A percentile compares a stretch with the other conserved stretches of the same genome.
Evolutionary conservation across 1,140 invertebrate species (phyloP).

Genomic region (Zophobas atratus): DNA sequence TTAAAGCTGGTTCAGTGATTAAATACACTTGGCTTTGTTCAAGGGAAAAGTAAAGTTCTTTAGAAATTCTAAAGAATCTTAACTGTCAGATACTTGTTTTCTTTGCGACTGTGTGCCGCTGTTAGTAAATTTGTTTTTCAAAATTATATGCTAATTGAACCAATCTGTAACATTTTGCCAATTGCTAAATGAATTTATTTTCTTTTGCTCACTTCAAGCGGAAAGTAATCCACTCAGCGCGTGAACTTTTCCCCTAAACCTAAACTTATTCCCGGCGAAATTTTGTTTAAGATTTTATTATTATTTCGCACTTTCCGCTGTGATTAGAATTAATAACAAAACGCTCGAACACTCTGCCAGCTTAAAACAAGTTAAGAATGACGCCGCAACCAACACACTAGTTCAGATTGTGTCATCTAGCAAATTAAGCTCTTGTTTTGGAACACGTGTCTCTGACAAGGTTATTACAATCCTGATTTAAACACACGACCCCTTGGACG

Average conservation of each 20-base stretch:
- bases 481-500: conserved; percentile 39
- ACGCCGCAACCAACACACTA: background rate
- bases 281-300: conserved; percentile 26
- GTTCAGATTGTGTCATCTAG: conserved; percentile 36
- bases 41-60: conserved; percentile 42
- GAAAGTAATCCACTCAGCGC: conserved; percentile 1
- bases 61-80: conserved; percentile 37
- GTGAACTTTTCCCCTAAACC: conserved; percentile 2
- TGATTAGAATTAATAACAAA: conserved; percentile 11
- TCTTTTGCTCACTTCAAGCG: conserved; percentile 6
- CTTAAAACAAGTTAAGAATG: background rate
- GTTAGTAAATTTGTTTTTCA: conserved; percentile 29
- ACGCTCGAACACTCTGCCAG: background rate
- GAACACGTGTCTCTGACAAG: conserved; percentile 55
- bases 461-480: conserved; percentile 57
- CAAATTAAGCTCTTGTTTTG: conserved; percentile 37
- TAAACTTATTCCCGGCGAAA: conserved; percentile 4
- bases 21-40: conserved; percentile 52
- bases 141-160: conserved; percentile 31
- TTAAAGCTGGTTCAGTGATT: conserved; percentile 54
- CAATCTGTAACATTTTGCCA: conserved; percentile 25
- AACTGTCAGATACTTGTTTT: conserved; percentile 35
- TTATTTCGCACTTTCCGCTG: conserved; percentile 8
- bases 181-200: conserved; percentile 27
- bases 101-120: conserved; percentile 3